phyloP scores from a whole-genome alignment of 2,797 vertebrate species.

The Pseudochirops corinnae region DNA sequence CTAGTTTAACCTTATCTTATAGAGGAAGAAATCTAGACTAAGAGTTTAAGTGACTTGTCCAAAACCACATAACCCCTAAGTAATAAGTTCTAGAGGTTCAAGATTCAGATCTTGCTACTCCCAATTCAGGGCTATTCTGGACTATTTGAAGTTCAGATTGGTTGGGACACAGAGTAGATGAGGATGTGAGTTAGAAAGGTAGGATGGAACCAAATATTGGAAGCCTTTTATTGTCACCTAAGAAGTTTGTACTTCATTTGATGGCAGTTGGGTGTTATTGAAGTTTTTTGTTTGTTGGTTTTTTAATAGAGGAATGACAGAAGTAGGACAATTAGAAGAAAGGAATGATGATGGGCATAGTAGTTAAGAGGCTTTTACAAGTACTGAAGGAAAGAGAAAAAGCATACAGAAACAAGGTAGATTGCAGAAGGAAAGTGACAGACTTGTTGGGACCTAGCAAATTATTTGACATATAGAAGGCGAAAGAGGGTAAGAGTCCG shows the following conservation, averaged over 20 bases:
- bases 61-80: background rate
- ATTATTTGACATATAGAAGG: background rate
- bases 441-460: background rate
- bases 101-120: background rate
- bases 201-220: background rate
- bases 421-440: background rate
- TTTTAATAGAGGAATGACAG: background rate
- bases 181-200: background rate
- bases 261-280: too few species aligned
- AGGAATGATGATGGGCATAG: background rate
- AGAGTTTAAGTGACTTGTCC: too few species aligned
- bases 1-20: too few species aligned
- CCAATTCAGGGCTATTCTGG: background rate
- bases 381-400: background rate
- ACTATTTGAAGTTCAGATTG: background rate
- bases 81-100: background rate
- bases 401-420: background rate
- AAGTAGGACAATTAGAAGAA: background rate
- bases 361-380: background rate
- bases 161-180: background rate
- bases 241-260: too few species aligned
- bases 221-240: background rate
- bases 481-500: background rate
- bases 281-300: background rate
- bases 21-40: too few species aligned